Evolutionary conservation across 2,888 invertebrate species (phyloP).

Genomic region (Atethmia centrago): DNA sequence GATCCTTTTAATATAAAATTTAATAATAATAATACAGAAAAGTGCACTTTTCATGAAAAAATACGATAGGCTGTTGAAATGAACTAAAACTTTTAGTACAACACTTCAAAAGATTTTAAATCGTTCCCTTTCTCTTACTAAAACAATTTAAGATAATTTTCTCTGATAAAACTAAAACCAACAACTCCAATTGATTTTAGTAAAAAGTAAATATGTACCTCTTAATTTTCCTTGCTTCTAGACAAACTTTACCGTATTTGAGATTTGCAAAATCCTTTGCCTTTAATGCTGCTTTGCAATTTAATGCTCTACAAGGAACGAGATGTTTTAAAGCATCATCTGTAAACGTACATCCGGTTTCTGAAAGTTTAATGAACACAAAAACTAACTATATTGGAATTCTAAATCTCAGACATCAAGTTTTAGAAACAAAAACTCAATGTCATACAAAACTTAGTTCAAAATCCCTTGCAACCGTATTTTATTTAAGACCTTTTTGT

Average conservation of each 20-base stretch:
- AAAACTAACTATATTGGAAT: neutral
- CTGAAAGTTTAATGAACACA: neutral
- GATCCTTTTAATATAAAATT: neutral
- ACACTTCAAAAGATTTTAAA: neutral
- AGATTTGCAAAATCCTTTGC: neutral
- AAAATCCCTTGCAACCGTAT: neutral
- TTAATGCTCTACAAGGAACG: neutral
- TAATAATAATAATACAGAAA: too few species aligned
- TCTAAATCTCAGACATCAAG: neutral
- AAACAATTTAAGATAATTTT: neutral
- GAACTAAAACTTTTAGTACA: neutral
- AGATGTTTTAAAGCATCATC: neutral
- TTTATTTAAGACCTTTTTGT: neutral
- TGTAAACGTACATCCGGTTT: neutral
- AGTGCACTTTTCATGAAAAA: too few species aligned
- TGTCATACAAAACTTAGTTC: neutral
- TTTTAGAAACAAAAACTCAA: neutral
- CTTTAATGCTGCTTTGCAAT: too few species aligned
- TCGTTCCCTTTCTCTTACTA: neutral
- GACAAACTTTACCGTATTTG: neutral
- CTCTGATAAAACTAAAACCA: neutral
- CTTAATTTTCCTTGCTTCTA: neutral
- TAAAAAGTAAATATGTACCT: neutral
- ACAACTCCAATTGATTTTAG: neutral
- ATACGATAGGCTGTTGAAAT: neutral